Evolutionary conservation across 2,888 invertebrate species (phyloP).

Genomic region (Heliconius erato): DNA sequence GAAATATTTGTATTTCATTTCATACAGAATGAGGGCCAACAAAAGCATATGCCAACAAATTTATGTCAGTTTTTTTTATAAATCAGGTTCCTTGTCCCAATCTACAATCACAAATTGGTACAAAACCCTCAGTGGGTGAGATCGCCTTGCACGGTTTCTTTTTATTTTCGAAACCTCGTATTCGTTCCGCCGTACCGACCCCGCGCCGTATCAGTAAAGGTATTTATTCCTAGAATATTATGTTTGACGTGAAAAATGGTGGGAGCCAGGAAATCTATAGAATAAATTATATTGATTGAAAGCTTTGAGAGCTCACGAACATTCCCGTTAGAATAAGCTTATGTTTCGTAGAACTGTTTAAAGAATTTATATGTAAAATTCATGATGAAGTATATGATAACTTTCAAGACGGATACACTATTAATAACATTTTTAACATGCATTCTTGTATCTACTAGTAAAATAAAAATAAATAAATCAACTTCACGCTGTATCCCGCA

Average conservation of each 20-base stretch:
- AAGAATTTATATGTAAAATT: slow-evolving; percentile 31
- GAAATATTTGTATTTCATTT: background rate
- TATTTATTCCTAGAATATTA: slow-evolving; percentile 33
- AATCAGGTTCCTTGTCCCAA: background rate
- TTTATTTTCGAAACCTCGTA: background rate
- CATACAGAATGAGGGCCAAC: background rate
- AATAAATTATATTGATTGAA: slow-evolving; percentile 37
- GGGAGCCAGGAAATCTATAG: slow-evolving; percentile 41
- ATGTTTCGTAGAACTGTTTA: slow-evolving; percentile 27
- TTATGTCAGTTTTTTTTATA: background rate
- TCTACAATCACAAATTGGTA: background rate
- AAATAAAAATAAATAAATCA: no score
- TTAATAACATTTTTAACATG: background rate
- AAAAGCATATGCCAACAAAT: background rate
- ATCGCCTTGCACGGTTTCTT: background rate
- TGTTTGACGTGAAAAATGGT: slow-evolving; percentile 43
- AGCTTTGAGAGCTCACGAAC: slow-evolving; percentile 20
- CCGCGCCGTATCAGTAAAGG: slow-evolving; percentile 23
- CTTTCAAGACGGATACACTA: slow-evolving; percentile 6
- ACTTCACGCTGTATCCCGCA: no score
- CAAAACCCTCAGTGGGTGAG: background rate
- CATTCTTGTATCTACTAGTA: background rate
- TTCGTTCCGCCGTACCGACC: slow-evolving; percentile 1
- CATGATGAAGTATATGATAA: background rate
- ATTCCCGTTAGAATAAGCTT: slow-evolving; percentile 26